Evolutionary conservation across 1,140 invertebrate species (phyloP), one percentile per base, ranked within the genome.

Genomic region (Acromyrmex echinatior): DNA sequence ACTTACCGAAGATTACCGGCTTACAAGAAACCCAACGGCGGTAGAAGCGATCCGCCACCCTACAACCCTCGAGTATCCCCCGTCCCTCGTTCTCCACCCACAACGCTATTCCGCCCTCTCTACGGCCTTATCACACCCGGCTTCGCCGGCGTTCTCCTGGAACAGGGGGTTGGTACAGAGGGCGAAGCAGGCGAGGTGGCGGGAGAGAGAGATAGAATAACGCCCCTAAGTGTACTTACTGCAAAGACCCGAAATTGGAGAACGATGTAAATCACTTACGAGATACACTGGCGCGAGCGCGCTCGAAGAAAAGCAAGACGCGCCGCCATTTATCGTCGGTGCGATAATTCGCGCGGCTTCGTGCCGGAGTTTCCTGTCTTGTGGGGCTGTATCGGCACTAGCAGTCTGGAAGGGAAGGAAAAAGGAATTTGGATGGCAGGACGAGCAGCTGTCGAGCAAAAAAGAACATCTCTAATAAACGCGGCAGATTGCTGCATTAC

Each of bases 1-100:
- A 92, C 91, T 92, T 92, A 91, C 92, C 90, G 91, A 92, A 92
- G 92, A 92, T 92, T 92, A 92, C 90, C 92, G 88, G 90, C 91
- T 92, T 92, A 92, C 92, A 92, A 92, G 92, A 92, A 92, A 89
- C 88, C 91, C 86, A 87, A 88, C 88, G 84, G 79, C 76, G 79
- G 82, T 82, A 84, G 89, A 87, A 86, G 86, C 88, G 88, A 92
- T 88, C 88, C 89, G 80, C 86, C 86, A 86, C 82, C 91, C 87
- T 77, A 79, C 88, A 87, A 91, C 82, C 89, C 90, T 88, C 87
- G 65, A 70, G 68, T 84, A 80, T 68, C 74, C 82, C 82, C 58
- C 63, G 7, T 25, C 60, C 39, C 62, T 65, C 62, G 31, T 62
- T 58, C 56, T 68, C 73, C 56, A n/a, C 63, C 51, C 86, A 51